Base-by-base conservation (phyloP, 2,888 invertebrate species). In the Lacanobia oleracea region DNA sequence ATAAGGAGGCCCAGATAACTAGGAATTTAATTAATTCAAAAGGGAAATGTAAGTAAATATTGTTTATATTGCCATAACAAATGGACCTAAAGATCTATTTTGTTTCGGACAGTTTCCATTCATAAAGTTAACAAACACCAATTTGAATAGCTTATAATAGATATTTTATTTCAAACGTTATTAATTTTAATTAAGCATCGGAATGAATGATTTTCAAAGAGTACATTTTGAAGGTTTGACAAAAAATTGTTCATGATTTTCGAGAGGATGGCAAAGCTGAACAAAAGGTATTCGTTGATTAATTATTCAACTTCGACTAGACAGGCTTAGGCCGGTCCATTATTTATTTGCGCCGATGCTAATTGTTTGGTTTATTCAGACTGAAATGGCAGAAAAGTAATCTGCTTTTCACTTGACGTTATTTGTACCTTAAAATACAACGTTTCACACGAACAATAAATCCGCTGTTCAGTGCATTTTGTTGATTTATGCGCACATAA, bases 11-110 rank as follows among this genome's bases (percentile, higher is more conserved):
- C 68, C 83, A 80, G 81, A 85, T 82, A 88, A 86, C 88, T 90
- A 91, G 88, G 88, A 92, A 93, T 92, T 92, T 91, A 92, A 93
- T 93, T 93, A 94, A 92, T 92, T 88, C 89, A 87, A 90, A 91
- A 88, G 88, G 87, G 88, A 73, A 85, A 77, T n/a, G 64, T 60
- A 72, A 69, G 86, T 84, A 90, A 90, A 91, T 90, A 89, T 88
- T 88, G 88, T 86, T 89, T 74, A 88, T 74, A 79, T 70, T 76
- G 54, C 74, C 65, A 86, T 88, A 88, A 89, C 86, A 88, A 89
- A 88, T 82, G 79, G 67, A 60, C 75, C 77, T 53, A 59, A 51
- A 79, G 79, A 82, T 84, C 80, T 74, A 80, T 79, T 83, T 79
- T 81, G 79, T 81, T 80, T 67, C n/a, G 7, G 82, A 83, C 85